Percentiles rank a stretch among this genome's conserved stretches.
These are phyloP conservation scores for Bellardia pandia DNA, from an alignment of 2,888 invertebrate species.

Conservation along the genomic window DNA sequence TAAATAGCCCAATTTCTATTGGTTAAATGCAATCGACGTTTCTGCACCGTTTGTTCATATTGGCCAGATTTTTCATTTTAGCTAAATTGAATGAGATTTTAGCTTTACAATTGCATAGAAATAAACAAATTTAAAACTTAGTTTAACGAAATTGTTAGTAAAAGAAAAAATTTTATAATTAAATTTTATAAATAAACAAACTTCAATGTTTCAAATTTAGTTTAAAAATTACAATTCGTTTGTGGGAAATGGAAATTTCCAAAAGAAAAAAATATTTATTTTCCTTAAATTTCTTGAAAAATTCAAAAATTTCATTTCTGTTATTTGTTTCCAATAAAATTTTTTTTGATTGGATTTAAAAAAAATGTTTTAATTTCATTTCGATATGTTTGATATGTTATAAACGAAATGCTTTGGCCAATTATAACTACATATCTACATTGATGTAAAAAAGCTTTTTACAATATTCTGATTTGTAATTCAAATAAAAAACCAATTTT, in stretches of 20 bases:
- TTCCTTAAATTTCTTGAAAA: no score
- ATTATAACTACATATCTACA: not conserved
- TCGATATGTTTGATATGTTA: not conserved
- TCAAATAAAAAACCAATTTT: not conserved
- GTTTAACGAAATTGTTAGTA: not conserved
- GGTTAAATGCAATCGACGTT: no score
- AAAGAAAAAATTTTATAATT: no score
- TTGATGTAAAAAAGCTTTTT: not conserved
- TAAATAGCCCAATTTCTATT: not conserved
- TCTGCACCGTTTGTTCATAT: no score
- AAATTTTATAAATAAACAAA: no score
- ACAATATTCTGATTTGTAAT: not conserved
- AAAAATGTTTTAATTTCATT: not conserved
- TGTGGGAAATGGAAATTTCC: not conserved
- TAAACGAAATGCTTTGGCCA: not conserved
- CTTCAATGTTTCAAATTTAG: no score
- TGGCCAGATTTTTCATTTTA: no score
- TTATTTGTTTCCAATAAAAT: not conserved
- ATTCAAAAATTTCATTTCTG: no score
- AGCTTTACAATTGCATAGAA: not conserved
- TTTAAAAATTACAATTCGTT: no score
- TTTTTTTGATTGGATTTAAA: not conserved
- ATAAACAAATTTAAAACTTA: not conserved
- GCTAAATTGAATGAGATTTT: no score
- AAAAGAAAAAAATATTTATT: not conserved